phyloP scores from a whole-genome alignment of 2,113 vertebrate species.

The Lepus timidus region DNA sequence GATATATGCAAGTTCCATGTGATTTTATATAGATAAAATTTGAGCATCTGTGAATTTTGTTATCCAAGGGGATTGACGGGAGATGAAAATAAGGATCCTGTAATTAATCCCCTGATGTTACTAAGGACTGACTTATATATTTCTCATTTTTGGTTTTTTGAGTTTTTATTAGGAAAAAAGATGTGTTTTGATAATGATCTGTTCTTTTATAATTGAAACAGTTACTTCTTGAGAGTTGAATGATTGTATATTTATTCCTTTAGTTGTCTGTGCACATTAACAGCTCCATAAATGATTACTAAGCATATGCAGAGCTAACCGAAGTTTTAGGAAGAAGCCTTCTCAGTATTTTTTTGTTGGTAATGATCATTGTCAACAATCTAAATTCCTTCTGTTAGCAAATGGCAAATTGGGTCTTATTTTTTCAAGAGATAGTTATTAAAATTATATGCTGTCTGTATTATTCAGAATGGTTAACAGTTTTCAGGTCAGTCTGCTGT shows the following conservation, averaged over 20 bases:
- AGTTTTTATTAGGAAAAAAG: conserved; percentile 10
- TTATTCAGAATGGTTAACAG: neutral
- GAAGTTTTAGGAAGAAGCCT: neutral
- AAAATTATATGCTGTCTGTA: conserved; percentile 5
- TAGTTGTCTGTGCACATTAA: neutral
- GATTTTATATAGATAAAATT: too few relatives aligned
- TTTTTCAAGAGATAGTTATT: conserved; percentile 51
- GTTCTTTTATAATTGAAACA: neutral
- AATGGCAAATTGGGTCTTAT: neutral
- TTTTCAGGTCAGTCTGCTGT: conserved; percentile 44
- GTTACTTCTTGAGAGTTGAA: neutral
- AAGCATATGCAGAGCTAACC: neutral
- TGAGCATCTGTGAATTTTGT: too few relatives aligned
- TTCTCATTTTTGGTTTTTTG: conserved; percentile 15
- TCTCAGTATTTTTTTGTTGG: neutral
- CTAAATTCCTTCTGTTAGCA: neutral
- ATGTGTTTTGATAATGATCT: neutral
- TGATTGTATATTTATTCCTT: neutral
- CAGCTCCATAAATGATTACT: neutral
- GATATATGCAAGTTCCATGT: too few relatives aligned
- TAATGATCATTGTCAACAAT: neutral
- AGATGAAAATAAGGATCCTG: too few relatives aligned
- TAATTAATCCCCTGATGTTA: too few relatives aligned
- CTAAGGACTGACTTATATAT: too few relatives aligned
- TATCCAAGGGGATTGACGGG: too few relatives aligned